Evolutionary conservation across 2,113 vertebrate species (phyloP).

Genomic region (Heteronetta atricapilla): DNA sequence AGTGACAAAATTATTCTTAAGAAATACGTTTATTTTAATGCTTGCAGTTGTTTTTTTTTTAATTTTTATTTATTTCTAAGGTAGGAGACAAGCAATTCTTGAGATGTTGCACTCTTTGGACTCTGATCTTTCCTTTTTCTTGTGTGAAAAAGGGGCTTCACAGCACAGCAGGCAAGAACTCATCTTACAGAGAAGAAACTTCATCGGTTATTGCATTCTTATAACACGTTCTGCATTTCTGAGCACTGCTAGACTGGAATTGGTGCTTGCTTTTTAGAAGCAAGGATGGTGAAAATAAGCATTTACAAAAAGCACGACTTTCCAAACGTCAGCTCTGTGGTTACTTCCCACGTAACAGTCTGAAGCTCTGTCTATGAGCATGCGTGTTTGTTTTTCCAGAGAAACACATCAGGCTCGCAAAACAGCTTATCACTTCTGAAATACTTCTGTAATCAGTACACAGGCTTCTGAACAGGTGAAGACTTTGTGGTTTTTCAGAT

Average conservation of each 20-base stretch:
- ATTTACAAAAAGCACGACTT: background rate
- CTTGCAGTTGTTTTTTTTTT: background rate
- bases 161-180: fast-evolving
- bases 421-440: background rate
- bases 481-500: fast-evolving
- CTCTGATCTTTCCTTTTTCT: background rate
- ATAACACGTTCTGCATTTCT: background rate
- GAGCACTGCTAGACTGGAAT: background rate
- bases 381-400: background rate
- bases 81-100: background rate
- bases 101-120: background rate
- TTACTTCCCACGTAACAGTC: background rate
- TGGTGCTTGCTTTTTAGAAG: background rate
- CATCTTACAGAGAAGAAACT: background rate
- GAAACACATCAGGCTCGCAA: background rate
- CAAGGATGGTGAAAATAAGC: background rate
- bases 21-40: background rate
- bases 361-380: background rate
- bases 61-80: background rate
- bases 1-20: background rate
- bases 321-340: background rate
- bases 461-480: background rate
- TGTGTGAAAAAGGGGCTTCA: background rate
- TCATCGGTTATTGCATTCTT: background rate
- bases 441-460: fast-evolving